Conservation (phyloP, 1,140 invertebrate species). For the Agrypnia vestita region DNA sequence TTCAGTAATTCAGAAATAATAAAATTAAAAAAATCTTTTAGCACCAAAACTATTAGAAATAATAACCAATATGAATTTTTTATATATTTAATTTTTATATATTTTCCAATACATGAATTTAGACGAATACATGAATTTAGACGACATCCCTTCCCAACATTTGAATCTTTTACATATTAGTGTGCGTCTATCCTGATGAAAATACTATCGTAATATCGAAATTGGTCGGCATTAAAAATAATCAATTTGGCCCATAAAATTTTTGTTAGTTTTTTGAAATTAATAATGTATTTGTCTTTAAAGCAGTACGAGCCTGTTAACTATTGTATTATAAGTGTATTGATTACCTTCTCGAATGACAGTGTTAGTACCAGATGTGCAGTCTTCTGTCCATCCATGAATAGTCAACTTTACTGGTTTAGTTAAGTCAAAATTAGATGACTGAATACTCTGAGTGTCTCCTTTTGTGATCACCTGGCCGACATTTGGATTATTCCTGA, state of each 20-base stretch:
- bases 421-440: slow-evolving; percentile 65
- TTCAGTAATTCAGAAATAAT: no score
- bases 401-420: slow-evolving; percentile 63
- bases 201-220: no score
- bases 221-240: no score
- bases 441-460: slow-evolving; percentile 54
- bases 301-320: neutral
- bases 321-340: neutral
- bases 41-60: no score
- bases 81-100: neutral
- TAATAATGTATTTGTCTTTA: no score
- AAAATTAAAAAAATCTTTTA: no score
- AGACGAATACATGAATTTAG: no score
- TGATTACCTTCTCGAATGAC: slow-evolving; percentile 21
- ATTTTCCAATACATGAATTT: neutral
- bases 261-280: no score
- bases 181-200: no score
- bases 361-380: slow-evolving; percentile 16
- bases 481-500: slow-evolving; percentile 51
- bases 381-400: slow-evolving; percentile 48
- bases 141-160: neutral
- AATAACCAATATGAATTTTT: neutral
- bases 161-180: no score
- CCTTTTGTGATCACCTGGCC: slow-evolving; percentile 57
- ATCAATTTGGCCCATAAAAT: no score